A percentile compares a stretch with the other conserved stretches of the same genome.
phyloP scores from a whole-genome alignment of 1,140 invertebrate species.

The Euwallacea similis region DNA sequence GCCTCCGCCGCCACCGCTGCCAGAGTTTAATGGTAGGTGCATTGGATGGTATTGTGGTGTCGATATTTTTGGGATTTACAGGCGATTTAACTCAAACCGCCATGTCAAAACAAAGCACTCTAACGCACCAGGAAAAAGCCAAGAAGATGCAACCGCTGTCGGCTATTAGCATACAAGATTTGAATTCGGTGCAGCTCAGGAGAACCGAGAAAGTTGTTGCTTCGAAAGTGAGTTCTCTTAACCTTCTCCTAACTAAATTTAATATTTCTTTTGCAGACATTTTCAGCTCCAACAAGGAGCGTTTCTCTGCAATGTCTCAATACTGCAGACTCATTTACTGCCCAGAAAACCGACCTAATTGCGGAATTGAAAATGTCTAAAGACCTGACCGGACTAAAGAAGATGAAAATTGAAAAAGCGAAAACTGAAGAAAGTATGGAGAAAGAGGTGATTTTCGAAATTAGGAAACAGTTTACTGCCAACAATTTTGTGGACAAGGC shows the following conservation, averaged over 20 bases:
- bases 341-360: slow-evolving; percentile 82
- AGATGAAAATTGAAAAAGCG: slow-evolving; percentile 84
- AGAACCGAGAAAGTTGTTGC: slow-evolving; percentile 74
- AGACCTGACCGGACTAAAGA: slow-evolving; percentile 86
- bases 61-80: slow-evolving; percentile 11
- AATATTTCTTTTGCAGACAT: slow-evolving; percentile 58
- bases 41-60: neutral
- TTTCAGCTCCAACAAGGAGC: slow-evolving; percentile 74
- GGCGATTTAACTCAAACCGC: slow-evolving; percentile 38
- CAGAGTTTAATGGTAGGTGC: slow-evolving; percentile 48
- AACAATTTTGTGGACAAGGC: slow-evolving; percentile 89
- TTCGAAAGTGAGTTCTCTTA: slow-evolving; percentile 46
- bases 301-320: slow-evolving; percentile 72
- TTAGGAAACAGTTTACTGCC: slow-evolving; percentile 79
- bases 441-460: slow-evolving; percentile 78
- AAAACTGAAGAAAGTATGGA: slow-evolving; percentile 78
- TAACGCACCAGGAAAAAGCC: slow-evolving; percentile 48
- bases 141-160: slow-evolving; percentile 69
- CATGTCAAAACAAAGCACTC: slow-evolving; percentile 24
- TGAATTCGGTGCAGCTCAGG: slow-evolving; percentile 77
- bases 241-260: neutral
- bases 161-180: slow-evolving; percentile 82
- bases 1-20: slow-evolving; percentile 63
- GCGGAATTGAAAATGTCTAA: slow-evolving; percentile 88
- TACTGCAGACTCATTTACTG: slow-evolving; percentile 66